These are phyloP conservation scores for Macrosiphum euphorbiae DNA, from an alignment of 2,888 invertebrate species.

Conservation along the genomic window DNA sequence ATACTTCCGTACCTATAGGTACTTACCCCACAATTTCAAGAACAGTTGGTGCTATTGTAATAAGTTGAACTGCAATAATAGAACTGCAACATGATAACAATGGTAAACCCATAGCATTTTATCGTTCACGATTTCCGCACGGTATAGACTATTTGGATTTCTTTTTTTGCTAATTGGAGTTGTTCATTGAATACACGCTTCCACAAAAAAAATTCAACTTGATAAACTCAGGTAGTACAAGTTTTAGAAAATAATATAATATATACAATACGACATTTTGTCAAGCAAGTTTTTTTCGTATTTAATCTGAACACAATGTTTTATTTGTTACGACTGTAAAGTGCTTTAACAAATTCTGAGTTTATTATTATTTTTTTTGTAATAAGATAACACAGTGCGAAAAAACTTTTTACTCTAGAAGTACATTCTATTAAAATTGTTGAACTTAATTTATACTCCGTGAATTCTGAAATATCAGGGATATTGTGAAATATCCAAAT, in stretches of 20 bases:
- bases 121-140: background rate
- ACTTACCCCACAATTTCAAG: background rate
- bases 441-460: background rate
- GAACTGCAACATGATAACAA: background rate
- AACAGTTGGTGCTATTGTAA: background rate
- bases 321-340: constrained; percentile 22
- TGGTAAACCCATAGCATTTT: background rate
- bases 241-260: background rate
- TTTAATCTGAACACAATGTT: constrained; percentile 25
- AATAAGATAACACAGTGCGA: background rate
- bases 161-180: background rate
- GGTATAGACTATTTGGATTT: background rate
- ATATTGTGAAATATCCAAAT: background rate
- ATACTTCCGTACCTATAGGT: background rate
- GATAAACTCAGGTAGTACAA: background rate
- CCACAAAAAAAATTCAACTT: background rate
- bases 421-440: background rate
- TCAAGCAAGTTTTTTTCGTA: background rate
- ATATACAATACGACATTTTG: background rate
- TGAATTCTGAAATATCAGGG: background rate
- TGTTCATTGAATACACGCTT: background rate
- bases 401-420: background rate
- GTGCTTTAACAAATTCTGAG: background rate
- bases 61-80: background rate
- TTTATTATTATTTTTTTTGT: background rate